Evolutionary conservation across 37 sponge, comb jelly and placozoan genomes (phyloP), one percentile per base, ranked within the genome.

Genomic region (Bolinopsis microptera): DNA sequence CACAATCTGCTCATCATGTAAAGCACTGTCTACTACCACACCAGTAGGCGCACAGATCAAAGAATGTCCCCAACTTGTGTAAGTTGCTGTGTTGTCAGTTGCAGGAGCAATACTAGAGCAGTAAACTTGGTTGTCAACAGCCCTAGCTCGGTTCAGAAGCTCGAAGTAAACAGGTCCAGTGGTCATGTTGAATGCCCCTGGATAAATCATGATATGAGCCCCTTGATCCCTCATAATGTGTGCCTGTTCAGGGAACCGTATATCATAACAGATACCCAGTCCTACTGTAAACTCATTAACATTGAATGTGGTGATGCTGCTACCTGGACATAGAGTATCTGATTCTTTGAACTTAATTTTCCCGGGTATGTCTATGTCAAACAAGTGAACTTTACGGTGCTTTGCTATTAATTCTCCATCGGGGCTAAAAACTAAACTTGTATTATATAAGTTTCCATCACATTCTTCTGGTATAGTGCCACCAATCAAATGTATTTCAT

Each of bases 331-430:
- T 32, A 99, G 95, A 0, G 83, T 76, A 0, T 96, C 96, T 13
- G 99, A 96, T 77, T 99, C 99, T 9, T 94, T 80, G 94, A 97
- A 97, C 9, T 31, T 90, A 28, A 97, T 96, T 93, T 95, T 95
- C 13, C 99, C 99, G 35, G 99, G 99, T 37, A 99, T 93, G 92
- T 99, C 97, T 70, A 99, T 96, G 86, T 99, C 99, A 96, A 97
- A 96, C 32, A 98, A 80, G 39, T 98, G 99, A 94, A 97, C 95
- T 94, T 99, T 99, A 75, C 97, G 93, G 92, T 96, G 96, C 77
- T 95, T 96, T 69, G 95, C 96, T 69, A 99, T 39, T 93, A 96
- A 48, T 21, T 95, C 76, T 23, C 99, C 99, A 36, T n/a, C 39
- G 23, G 97, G 97, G 25, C 83, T 83, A 94, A 96, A 99, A 30